Evolutionary conservation across 2,888 invertebrate species (phyloP).

Genomic region (Cyaniris semiargus): DNA sequence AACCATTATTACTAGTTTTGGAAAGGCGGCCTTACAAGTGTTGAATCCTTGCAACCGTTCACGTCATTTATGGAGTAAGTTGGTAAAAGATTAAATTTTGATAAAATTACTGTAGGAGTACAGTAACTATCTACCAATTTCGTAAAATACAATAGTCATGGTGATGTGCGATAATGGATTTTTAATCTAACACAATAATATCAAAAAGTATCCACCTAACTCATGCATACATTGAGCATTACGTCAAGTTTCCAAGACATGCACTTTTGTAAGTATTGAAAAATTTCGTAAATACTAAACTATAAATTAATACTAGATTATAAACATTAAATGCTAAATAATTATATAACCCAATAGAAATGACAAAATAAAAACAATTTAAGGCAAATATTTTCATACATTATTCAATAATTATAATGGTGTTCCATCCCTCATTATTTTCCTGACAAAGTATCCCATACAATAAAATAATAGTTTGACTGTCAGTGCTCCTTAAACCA

Average conservation of each 20-base stretch:
- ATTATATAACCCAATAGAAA: conserved; percentile 1
- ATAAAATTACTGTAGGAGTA: not conserved
- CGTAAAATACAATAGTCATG: not conserved
- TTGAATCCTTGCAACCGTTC: not conserved
- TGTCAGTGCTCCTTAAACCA: not conserved
- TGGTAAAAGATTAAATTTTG: not conserved
- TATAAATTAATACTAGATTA: conserved; percentile 16
- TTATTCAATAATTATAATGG: not conserved
- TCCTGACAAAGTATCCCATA: not conserved
- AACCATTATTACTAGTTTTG: not conserved
- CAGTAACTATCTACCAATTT: too few relatives aligned
- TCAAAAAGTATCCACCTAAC: not conserved
- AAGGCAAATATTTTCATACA: not conserved
- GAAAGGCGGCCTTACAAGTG: not conserved
- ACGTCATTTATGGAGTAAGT: not conserved
- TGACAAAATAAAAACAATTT: not conserved
- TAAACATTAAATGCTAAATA: conserved; percentile 1
- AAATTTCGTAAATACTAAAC: conserved; percentile 16
- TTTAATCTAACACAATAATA: not conserved
- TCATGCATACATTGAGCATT: not conserved
- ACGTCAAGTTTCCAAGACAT: not conserved
- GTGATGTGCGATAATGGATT: not conserved
- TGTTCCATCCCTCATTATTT: not conserved
- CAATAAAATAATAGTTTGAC: not conserved
- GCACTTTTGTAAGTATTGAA: conserved; percentile 5